Percentiles rank a stretch among this genome's conserved stretches.
Conservation (phyloP, 2,888 invertebrate species). For the Thymelicus lineola region DNA sequence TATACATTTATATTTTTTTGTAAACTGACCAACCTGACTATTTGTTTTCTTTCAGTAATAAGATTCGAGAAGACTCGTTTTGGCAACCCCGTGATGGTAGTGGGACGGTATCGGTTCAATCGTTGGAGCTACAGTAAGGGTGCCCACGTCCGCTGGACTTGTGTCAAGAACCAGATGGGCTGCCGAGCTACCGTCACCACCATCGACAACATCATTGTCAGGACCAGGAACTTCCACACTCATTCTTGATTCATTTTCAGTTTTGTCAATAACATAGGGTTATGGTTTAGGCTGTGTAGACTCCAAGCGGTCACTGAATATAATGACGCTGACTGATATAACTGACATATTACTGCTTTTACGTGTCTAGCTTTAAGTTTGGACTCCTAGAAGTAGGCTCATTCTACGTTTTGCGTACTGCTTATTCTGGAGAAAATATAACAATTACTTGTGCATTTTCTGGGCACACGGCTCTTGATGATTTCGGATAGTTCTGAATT, state of each 20-base stretch:
- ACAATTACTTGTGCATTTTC: too few species aligned
- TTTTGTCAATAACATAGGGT: not conserved
- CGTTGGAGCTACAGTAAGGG: conserved; percentile 62
- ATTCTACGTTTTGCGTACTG: too few species aligned
- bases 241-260: conserved; percentile 47
- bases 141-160: conserved; percentile 60
- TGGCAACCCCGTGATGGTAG: conserved; percentile 69
- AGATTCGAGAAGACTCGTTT: conserved; percentile 57
- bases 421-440: too few species aligned
- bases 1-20: not conserved
- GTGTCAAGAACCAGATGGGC: conserved; percentile 62
- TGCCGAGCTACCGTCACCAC: conserved; percentile 65
- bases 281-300: too few species aligned
- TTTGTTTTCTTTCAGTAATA: conserved; percentile 40
- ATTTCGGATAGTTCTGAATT: too few species aligned
- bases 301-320: too few species aligned
- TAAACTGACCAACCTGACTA: not conserved
- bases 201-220: conserved; percentile 57
- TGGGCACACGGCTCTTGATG: too few species aligned
- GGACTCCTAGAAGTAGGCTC: too few species aligned
- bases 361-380: too few species aligned
- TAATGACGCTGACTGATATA: too few species aligned
- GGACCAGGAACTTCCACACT: conserved; percentile 55
- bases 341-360: too few species aligned
- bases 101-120: conserved; percentile 62